Base-by-base conservation (phyloP, 2,888 invertebrate genomes). In the Pterobdella sp. region DNA sequence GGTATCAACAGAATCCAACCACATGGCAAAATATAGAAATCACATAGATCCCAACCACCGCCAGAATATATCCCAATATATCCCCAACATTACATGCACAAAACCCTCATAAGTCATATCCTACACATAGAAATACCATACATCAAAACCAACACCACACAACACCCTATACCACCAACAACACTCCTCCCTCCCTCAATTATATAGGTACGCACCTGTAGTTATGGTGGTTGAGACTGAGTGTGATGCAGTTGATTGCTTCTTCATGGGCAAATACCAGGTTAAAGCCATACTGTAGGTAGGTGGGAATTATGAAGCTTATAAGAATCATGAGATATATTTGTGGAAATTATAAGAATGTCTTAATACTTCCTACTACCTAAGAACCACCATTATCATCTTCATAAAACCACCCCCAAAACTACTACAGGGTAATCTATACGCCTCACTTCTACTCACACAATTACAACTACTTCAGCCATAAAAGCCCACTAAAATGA, bases 181-280 rank as follows among this genome's bases (percentile, higher is more conserved):
- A n/a, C n/a, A n/a, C n/a, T n/a, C n/a, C n/a, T n/a, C n/a, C n/a
- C n/a, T n/a, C n/a, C n/a, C n/a, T n/a, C n/a, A n/a, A n/a, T n/a
- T n/a, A n/a, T n/a, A 66, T 0, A 32, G 26, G 1, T 26, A 65
- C 29, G 31, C 18, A 88, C 88, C 89, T 89, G 78, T 96, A 87
- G 82, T 94, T 95, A 84, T 93, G 94, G 85, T 98, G 98, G 79
- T 94, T 94, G 32, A 98, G 87, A 82, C 95, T 94, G 37, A 97
- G 86, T 0, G 96, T 95, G 82, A 98, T 97, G 85, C 94, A 95
- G 86, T 97, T 97, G 82, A 98, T 97, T 63, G 97, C 97, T 85
- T 96, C 94, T 68, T 92, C 89, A 85, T 97, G 95, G 82, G 94
- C 93, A 82, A 98, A 96, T 68, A 99, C 96, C 91, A 95, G 92